Conservation (phyloP, 1,140 invertebrate species). For the Sycophila sp. region DNA sequence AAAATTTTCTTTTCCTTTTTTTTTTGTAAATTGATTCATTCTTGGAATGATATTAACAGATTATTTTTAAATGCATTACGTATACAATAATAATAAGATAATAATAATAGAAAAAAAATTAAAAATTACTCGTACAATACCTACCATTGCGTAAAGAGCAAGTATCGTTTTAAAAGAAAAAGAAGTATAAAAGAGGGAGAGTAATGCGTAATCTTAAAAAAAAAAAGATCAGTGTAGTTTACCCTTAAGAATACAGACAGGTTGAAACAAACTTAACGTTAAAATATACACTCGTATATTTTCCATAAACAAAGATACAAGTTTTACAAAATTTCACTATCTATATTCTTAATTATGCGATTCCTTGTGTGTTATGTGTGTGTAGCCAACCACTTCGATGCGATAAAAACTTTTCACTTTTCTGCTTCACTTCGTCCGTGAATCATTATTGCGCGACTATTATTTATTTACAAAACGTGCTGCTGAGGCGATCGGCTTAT, state of each 20-base stretch:
- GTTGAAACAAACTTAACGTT: slow-evolving; percentile 2
- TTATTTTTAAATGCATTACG: not conserved
- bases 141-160: too few species aligned
- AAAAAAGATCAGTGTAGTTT: slow-evolving; percentile 26
- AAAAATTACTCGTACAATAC: not conserved
- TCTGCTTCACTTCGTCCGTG: too few species aligned
- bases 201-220: too few species aligned
- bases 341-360: slow-evolving; percentile 27
- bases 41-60: not conserved
- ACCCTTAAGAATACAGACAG: slow-evolving; percentile 24
- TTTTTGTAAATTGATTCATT: too few species aligned
- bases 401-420: too few species aligned
- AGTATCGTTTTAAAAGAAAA: too few species aligned
- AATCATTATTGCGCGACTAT: slow-evolving; percentile 15
- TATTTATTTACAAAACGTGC: slow-evolving; percentile 28
- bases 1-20: not conserved
- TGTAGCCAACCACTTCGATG: too few species aligned
- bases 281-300: slow-evolving; percentile 28
- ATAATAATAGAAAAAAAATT: too few species aligned
- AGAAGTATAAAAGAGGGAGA: not conserved
- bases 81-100: too few species aligned
- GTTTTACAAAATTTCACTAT: slow-evolving; percentile 27
- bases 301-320: slow-evolving; percentile 29
- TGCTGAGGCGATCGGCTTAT: not conserved
- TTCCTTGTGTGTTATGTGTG: not conserved